Evolutionary conservation across 2,113 vertebrate species (phyloP).

Genomic region (Delphinapterus leucas): DNA sequence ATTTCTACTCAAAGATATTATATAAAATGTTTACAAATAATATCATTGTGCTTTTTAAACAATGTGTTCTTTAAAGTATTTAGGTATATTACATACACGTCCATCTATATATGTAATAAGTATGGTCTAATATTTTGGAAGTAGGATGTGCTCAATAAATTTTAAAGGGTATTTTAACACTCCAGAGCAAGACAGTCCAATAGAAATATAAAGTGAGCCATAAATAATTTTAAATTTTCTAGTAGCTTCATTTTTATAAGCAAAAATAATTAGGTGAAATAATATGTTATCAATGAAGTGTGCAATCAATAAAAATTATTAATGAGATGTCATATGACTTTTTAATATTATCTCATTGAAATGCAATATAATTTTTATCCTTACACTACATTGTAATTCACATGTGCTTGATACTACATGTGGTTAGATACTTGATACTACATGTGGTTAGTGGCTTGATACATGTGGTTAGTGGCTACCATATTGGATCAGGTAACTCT

Average conservation of each 20-base stretch:
- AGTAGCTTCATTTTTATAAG: not conserved
- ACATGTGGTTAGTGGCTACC: not conserved
- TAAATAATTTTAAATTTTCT: not conserved
- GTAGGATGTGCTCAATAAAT: not conserved
- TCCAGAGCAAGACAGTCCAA: not conserved
- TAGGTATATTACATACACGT: not conserved
- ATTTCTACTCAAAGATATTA: not conserved
- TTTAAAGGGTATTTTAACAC: not conserved
- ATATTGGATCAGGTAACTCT: not conserved
- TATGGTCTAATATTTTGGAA: not conserved
- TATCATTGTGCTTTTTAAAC: not conserved
- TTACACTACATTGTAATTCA: not conserved
- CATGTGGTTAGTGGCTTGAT: not conserved
- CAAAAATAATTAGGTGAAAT: not conserved
- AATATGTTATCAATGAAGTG: not conserved
- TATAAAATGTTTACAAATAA: not conserved
- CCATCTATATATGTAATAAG: not conserved
- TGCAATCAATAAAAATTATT: not conserved
- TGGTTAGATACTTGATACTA: not conserved
- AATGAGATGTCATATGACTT: not conserved
- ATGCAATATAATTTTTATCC: not conserved
- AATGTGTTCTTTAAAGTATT: not conserved
- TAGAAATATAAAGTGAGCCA: not conserved
- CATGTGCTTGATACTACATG: not conserved
- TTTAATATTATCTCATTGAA: not conserved